Conservation (phyloP, 2,888 invertebrate species). For the Rhagonycha fulva region DNA sequence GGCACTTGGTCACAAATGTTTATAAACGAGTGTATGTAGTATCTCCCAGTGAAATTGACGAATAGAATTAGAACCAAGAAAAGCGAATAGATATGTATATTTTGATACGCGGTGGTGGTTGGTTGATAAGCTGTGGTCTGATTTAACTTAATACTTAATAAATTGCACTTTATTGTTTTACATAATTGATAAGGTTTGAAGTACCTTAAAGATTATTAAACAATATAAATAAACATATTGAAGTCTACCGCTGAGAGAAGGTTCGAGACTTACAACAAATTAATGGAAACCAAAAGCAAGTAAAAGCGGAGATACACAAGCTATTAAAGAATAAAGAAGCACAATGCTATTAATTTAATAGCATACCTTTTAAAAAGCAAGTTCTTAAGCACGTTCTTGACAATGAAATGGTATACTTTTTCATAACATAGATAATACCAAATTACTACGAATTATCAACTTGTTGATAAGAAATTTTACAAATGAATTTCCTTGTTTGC, state of each 20-base stretch:
- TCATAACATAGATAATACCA: too few relatives aligned
- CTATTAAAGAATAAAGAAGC: too few relatives aligned
- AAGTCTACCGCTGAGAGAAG: neutral
- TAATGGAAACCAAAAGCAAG: neutral
- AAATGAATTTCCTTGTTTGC: too few relatives aligned
- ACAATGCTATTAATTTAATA: too few relatives aligned
- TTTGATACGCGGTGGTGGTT: neutral
- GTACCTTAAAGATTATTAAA: neutral
- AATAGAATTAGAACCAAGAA: neutral
- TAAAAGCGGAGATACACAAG: too few relatives aligned
- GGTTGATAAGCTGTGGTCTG: neutral
- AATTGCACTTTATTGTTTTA: neutral
- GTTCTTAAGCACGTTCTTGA: too few relatives aligned
- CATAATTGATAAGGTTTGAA: neutral
- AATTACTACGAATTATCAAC: too few relatives aligned
- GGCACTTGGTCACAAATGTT: conserved; percentile 9
- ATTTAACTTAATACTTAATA: neutral
- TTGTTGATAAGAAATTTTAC: too few relatives aligned
- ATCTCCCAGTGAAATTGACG: conserved; percentile 7
- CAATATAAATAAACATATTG: neutral
- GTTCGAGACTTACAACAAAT: neutral
- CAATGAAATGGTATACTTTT: too few relatives aligned
- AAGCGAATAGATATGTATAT: neutral
- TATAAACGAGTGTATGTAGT: conserved; percentile 7
- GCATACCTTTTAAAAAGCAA: too few relatives aligned